Conservation (phyloP, 2,797 vertebrate species). For the Passerculus sandwichensis region DNA sequence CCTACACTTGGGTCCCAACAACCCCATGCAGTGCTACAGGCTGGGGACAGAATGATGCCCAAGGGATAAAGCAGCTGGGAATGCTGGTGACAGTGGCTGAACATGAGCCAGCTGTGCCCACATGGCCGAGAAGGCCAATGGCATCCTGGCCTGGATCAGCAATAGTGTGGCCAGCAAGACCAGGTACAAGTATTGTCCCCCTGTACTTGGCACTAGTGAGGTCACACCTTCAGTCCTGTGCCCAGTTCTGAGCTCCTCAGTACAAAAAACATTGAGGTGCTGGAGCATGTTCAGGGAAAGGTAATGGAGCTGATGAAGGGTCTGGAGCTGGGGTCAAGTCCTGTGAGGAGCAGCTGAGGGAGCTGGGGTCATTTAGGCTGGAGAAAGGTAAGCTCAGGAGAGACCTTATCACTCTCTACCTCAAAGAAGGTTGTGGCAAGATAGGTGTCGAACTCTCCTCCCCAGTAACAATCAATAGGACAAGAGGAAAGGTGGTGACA, state of each 20-base stretch:
- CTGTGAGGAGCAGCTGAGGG: not conserved
- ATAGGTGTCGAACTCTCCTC: not conserved
- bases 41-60: not conserved
- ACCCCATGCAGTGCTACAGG: not conserved
- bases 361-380: not conserved
- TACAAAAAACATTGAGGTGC: not conserved
- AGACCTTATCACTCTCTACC: not conserved
- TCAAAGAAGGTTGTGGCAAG: not conserved
- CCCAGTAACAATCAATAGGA: not conserved
- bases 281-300: not conserved
- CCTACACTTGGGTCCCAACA: not conserved
- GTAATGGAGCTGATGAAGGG: not conserved
- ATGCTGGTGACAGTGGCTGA: not conserved
- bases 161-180: not conserved
- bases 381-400: not conserved
- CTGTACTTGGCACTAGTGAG: not conserved
- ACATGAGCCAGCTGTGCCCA: not conserved
- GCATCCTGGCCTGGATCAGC: not conserved
- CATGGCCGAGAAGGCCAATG: not conserved
- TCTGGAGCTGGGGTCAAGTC: not conserved
- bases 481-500: not conserved
- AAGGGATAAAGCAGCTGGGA: not conserved
- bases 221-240: fast-evolving
- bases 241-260: not conserved
- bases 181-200: not conserved